phyloP scores from a whole-genome alignment of 1,140 invertebrate genomes.

The Pectinophora gossypiella region DNA sequence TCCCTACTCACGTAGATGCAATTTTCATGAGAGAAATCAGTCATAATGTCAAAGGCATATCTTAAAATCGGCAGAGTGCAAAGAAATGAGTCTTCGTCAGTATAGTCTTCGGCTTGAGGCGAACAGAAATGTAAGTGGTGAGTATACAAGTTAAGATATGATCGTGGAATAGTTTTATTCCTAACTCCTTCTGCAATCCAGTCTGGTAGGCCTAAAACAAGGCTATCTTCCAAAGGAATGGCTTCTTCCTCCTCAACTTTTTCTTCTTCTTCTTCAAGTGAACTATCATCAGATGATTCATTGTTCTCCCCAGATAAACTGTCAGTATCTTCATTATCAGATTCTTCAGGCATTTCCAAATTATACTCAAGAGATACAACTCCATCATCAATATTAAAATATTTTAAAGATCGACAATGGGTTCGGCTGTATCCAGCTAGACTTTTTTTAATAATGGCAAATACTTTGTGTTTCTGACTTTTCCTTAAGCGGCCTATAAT shows the following conservation, averaged over 20 bases:
- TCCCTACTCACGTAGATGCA: conserved; percentile 58
- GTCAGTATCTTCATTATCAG: conserved; percentile 3
- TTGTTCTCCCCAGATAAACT: conserved; percentile 13
- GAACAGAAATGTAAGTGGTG: conserved; percentile 80
- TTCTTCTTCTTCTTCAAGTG: conserved; percentile 19
- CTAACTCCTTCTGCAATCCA: conserved; percentile 82
- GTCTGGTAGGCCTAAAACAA: conserved; percentile 66
- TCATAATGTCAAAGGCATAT: conserved; percentile 80
- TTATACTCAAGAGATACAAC: neutral
- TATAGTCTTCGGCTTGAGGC: conserved; percentile 85
- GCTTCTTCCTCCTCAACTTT: conserved; percentile 20
- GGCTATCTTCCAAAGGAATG: conserved; percentile 13
- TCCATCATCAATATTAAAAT: conserved; percentile 63
- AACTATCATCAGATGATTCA: conserved; percentile 17
- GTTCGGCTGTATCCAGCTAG: conserved; percentile 79
- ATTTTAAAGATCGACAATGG: conserved; percentile 75
- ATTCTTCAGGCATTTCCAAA: conserved; percentile 1
- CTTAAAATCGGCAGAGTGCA: conserved; percentile 79
- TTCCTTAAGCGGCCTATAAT: conserved; percentile 79
- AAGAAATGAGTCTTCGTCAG: conserved; percentile 76
- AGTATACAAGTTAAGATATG: conserved; percentile 81
- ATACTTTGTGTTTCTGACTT: conserved; percentile 69
- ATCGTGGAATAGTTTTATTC: conserved; percentile 76
- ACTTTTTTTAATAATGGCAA: conserved; percentile 77
- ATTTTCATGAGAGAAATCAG: conserved; percentile 47